These are phyloP conservation scores for Scolopax rusticola DNA, from an alignment of 2,797 vertebrate genomes.

Conservation along the genomic window DNA sequence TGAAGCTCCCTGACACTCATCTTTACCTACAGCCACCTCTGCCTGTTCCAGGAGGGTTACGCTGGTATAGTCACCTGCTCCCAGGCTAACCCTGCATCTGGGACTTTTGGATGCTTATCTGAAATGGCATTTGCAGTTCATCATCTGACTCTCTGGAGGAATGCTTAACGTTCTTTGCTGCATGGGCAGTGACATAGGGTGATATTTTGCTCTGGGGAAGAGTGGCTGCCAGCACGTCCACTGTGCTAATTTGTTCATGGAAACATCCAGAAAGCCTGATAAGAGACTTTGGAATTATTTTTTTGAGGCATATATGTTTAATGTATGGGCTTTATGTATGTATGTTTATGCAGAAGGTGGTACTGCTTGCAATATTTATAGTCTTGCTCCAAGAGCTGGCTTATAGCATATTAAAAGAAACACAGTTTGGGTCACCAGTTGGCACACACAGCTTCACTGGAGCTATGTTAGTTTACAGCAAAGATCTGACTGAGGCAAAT, in stretches of 20 bases:
- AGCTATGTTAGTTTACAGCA: background rate
- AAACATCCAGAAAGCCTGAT: background rate
- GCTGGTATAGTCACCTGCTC: background rate
- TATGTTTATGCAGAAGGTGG: background rate
- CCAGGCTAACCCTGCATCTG: background rate
- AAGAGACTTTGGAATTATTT: background rate
- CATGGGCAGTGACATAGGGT: background rate
- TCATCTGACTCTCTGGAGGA: background rate
- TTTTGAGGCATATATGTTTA: background rate
- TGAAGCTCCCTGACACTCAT: background rate
- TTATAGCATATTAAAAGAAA: background rate
- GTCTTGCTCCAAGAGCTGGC: background rate
- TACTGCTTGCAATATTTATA: background rate
- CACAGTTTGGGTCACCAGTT: background rate
- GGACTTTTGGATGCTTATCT: background rate
- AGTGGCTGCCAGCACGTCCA: background rate
- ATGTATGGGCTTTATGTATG: background rate
- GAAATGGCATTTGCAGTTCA: conserved; percentile 20
- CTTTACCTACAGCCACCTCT: background rate
- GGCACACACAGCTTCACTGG: background rate
- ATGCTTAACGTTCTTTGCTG: background rate
- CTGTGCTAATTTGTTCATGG: background rate
- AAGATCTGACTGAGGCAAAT: background rate
- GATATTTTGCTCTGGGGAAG: background rate
- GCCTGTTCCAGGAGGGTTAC: background rate